phyloP scores from a whole-genome alignment of 2,888 invertebrate species.

The Caenorhabditis wallacei region DNA sequence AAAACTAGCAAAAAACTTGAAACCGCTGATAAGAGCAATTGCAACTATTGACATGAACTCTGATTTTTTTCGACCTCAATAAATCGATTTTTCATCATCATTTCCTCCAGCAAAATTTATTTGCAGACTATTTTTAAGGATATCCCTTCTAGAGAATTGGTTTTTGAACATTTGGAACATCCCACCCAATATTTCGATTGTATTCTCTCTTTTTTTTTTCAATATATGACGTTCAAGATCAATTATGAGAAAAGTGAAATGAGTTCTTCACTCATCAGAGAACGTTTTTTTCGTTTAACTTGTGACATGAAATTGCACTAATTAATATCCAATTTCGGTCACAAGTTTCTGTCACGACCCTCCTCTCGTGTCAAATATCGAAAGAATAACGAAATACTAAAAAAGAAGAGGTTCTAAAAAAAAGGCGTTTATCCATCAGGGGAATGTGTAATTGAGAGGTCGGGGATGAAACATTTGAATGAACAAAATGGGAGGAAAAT shows the following conservation, averaged over 20 bases:
- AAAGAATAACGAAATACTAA: neutral
- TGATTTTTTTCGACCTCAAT: neutral
- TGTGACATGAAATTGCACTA: conserved; percentile 7
- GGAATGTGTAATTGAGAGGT: conserved; percentile 27
- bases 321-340: conserved; percentile 40
- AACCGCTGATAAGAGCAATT: conserved; percentile 20
- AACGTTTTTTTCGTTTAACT: conserved; percentile 2
- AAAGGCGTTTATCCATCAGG: neutral
- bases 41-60: conserved; percentile 19
- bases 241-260: conserved; percentile 26
- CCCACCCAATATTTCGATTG: conserved; percentile 5
- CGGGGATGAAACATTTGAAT: conserved; percentile 1
- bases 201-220: neutral
- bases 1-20: conserved; percentile 8
- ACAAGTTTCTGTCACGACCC: conserved; percentile 3
- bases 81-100: neutral
- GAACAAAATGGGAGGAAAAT: conserved; percentile 6
- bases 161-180: conserved; percentile 35
- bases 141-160: no score
- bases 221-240: conserved; percentile 25
- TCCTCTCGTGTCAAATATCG: neutral
- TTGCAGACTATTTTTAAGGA: conserved; percentile 12
- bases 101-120: neutral
- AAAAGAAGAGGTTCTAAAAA: neutral
- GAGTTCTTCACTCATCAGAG: conserved; percentile 10